Evolutionary conservation across 2,888 invertebrate species (phyloP).

Genomic region (Drosophila subsilvestris): DNA sequence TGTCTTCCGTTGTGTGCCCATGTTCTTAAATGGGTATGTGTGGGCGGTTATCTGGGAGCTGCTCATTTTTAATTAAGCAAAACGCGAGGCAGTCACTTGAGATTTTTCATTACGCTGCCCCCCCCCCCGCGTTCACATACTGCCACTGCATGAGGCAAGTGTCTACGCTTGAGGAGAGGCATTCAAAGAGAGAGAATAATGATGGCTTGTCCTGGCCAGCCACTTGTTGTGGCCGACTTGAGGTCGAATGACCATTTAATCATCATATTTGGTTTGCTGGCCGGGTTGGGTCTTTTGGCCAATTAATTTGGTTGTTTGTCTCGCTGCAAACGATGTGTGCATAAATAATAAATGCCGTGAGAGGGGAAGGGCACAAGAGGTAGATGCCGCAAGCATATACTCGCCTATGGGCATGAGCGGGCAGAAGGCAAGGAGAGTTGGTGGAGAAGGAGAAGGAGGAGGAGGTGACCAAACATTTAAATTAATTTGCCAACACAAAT

Average conservation of each 20-base stretch:
- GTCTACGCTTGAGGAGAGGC: background rate
- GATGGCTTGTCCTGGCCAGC: constrained; percentile 14
- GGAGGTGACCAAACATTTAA: constrained; percentile 65
- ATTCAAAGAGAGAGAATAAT: constrained; percentile 12
- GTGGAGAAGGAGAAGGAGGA: background rate
- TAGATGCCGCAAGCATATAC: no score
- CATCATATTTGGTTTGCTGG: constrained; percentile 35
- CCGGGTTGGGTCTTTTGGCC: constrained; percentile 39
- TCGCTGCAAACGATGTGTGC: constrained; percentile 51
- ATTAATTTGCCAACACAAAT: constrained; percentile 76
- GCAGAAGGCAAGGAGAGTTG: background rate
- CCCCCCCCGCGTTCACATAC: constrained; percentile 10
- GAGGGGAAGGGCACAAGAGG: constrained; percentile 1
- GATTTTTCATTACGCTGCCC: constrained; percentile 69
- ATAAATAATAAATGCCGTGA: constrained; percentile 66
- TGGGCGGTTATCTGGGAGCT: constrained; percentile 44
- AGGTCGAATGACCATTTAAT: constrained; percentile 58
- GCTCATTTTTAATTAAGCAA: constrained; percentile 77
- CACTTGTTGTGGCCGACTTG: constrained; percentile 44
- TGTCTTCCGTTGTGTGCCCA: constrained; percentile 23
- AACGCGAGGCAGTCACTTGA: constrained; percentile 68
- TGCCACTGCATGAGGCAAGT: background rate
- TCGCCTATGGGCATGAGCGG: no score
- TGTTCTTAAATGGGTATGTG: constrained; percentile 16
- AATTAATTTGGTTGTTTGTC: constrained; percentile 65